Base-by-base conservation (phyloP, 2,888 invertebrate genomes). In the Hanleya hanleyi region DNA sequence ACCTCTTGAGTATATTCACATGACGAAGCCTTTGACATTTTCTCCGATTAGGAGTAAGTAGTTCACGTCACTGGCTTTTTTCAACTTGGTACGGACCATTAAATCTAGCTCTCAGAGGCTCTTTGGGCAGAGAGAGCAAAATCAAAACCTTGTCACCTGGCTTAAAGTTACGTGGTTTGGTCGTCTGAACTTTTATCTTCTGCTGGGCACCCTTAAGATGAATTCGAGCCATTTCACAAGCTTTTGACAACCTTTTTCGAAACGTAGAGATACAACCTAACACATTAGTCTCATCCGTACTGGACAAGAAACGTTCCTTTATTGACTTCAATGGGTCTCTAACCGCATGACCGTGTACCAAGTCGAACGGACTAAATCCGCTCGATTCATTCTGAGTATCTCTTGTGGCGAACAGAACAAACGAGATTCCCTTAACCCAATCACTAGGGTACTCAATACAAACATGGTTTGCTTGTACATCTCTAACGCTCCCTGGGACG, bases 141-240 rank as follows among this genome's bases (percentile, higher is more conserved):
- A 61, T 73, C 61, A 80, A 29, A 32, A 79, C 76, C 47, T 74
- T 76, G 41, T 83, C 77, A 36, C 81, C 78, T 41, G 76, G 67
- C 12, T 71, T n/a, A 61, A 80, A 74, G 18, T 4, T 36, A n/a
- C 69, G 38, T 36, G 22, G 22, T 57, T 57, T 57, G 35, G 36
- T n/a, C n/a, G n/a, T n/a, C n/a, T n/a, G n/a, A n/a, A n/a, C n/a
- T n/a, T n/a, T n/a, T n/a, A n/a, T 64, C 12, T 35, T 64, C n/a
- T 37, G 22, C 64, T 64, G 64, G 4, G 35, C 18, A n/a, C 18
- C 35, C 18, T 64, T 64, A 4, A 64, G 29, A 64, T 64, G 15
- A 22, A 12, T 37, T 1, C 37, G 18, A 26, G 38, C 38, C 12
- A 37, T 37, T 6, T 64, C 38, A 15, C 38, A 37, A 7, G 64